A percentile compares a stretch with the other conserved stretches of the same genome.
Evolutionary conservation across 1,140 invertebrate genomes (phyloP).

Genomic region (Trissolcus basalis): DNA sequence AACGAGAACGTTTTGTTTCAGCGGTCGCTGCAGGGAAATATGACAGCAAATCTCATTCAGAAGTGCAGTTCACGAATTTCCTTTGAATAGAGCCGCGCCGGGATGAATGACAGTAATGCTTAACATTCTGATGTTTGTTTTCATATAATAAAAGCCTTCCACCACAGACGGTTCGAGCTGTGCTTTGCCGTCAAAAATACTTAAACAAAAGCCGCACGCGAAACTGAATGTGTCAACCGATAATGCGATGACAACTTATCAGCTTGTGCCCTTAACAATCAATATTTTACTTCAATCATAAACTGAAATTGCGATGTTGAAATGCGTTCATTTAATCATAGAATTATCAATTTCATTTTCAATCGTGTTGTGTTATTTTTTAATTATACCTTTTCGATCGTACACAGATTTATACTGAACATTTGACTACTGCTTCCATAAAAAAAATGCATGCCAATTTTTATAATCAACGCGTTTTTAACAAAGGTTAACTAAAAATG

Average conservation of each 20-base stretch:
- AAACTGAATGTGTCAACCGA: background rate
- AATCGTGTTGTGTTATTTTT: too few species aligned
- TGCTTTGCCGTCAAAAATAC: slow-evolving; percentile 32
- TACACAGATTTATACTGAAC: too few species aligned
- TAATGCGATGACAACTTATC: too few species aligned
- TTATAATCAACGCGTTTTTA: too few species aligned
- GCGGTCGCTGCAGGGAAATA: too few species aligned
- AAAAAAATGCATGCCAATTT: too few species aligned
- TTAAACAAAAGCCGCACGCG: slow-evolving; percentile 2
- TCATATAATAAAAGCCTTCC: slow-evolving; percentile 29
- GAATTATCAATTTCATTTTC: too few species aligned
- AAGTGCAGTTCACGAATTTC: slow-evolving; percentile 34
- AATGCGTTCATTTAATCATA: too few species aligned
- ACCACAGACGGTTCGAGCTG: slow-evolving; percentile 27
- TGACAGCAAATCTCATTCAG: slow-evolving; percentile 34
- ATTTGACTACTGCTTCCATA: too few species aligned
- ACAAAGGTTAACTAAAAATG: too few species aligned
- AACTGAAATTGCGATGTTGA: too few species aligned
- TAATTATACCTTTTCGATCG: too few species aligned
- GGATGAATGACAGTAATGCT: slow-evolving; percentile 39
- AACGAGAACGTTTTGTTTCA: background rate
- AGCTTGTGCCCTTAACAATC: background rate
- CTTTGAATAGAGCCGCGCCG: slow-evolving; percentile 24
- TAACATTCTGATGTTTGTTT: slow-evolving; percentile 49
- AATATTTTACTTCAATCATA: background rate